These are phyloP conservation scores for Caerostris extrusa DNA, from an alignment of 1,140 invertebrate genomes.

Conservation along the genomic window DNA sequence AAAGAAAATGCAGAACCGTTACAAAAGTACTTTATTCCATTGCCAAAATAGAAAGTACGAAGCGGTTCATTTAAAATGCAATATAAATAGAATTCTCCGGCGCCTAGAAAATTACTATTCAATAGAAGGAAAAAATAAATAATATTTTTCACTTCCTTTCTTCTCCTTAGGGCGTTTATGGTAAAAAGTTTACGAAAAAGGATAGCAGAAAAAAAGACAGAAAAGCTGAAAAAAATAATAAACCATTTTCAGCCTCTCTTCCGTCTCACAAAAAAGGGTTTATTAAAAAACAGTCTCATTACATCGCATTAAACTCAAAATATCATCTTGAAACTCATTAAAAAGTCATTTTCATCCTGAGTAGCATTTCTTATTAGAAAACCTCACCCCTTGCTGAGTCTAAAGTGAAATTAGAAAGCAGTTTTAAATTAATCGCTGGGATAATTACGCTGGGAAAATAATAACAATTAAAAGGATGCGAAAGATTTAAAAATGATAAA, in stretches of 20 bases:
- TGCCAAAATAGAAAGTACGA: background rate
- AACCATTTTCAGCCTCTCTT: background rate
- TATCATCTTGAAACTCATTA: constrained; percentile 55
- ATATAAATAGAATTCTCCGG: background rate
- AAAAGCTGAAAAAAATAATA: background rate
- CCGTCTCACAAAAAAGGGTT: background rate
- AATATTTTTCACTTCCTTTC: background rate
- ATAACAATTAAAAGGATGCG: constrained; percentile 47
- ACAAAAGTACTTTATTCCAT: background rate
- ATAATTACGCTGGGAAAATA: constrained; percentile 55
- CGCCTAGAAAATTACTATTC: background rate
- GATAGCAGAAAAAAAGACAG: background rate
- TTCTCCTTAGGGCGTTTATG: background rate
- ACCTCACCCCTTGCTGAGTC: background rate
- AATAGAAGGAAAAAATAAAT: background rate
- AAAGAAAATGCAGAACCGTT: background rate
- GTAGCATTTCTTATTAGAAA: constrained; percentile 33
- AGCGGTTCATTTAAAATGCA: background rate
- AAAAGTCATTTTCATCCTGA: constrained; percentile 47
- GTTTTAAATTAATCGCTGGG: constrained; percentile 54
- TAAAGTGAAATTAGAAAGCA: constrained; percentile 61
- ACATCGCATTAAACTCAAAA: constrained; percentile 41
- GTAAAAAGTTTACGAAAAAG: background rate
- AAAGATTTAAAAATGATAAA: constrained; percentile 4
- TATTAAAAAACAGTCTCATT: constrained; percentile 11